A percentile compares a stretch with the other conserved stretches of the same genome.
Evolutionary conservation across 2,113 vertebrate genomes (phyloP).

Genomic region (Chiloscyllium plagiosum): DNA sequence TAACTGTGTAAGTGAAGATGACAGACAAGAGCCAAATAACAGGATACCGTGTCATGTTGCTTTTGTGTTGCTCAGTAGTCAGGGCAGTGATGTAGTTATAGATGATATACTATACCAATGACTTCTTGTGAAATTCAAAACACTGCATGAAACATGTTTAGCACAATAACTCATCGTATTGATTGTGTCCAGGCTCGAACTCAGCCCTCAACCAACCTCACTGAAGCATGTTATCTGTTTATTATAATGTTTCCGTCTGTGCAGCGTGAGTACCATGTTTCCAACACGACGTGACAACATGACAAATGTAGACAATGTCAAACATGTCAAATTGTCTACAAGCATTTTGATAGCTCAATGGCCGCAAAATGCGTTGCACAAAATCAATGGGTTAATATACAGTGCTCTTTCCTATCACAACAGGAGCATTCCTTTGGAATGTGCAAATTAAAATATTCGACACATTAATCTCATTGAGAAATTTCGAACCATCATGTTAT

Average conservation of each 20-base stretch:
- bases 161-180: not conserved
- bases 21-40: not conserved
- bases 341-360: not conserved
- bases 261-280: not conserved
- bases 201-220: not conserved
- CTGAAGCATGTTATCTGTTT: not conserved
- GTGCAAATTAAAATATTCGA: not conserved
- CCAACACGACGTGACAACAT: not conserved
- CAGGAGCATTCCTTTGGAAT: not conserved
- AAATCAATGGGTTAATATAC: not conserved
- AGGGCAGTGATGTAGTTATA: too few relatives aligned
- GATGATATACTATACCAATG: too few relatives aligned
- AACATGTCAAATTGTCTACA: not conserved
- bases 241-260: not conserved
- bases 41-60: not conserved
- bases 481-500: not conserved
- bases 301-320: not conserved
- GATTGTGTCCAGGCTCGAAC: not conserved
- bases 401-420: not conserved
- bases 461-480: not conserved
- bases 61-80: too few relatives aligned
- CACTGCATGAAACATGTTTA: not conserved
- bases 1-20: not conserved
- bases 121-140: too few relatives aligned
- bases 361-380: not conserved